A percentile compares a stretch with the other conserved stretches of the same genome.
phyloP scores from a whole-genome alignment of 2,113 vertebrate genomes.

The Forbesichthys agassizii region DNA sequence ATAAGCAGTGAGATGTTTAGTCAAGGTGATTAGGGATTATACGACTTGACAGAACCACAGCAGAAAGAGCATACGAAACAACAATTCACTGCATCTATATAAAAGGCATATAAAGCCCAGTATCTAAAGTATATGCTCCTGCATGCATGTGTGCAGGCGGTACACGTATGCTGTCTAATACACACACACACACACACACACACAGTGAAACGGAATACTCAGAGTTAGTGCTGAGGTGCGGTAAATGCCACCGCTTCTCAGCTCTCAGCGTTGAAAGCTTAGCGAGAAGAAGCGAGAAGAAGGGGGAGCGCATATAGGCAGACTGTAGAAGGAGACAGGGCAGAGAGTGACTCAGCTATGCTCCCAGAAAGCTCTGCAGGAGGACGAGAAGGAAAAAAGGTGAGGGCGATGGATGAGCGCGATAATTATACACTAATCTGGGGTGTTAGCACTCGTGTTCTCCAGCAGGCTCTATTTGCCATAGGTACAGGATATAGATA shows the following conservation, averaged over 20 bases:
- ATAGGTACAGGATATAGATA: too few species aligned
- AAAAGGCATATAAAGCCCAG: not conserved
- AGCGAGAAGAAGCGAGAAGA: conserved; percentile 45
- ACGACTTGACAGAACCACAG: conserved; percentile 35
- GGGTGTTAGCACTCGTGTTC: conserved; percentile 2
- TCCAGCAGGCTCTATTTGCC: not conserved
- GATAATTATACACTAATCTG: not conserved
- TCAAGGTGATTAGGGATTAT: conserved; percentile 56
- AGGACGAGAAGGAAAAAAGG: conserved; percentile 8
- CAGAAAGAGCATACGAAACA: conserved; percentile 43
- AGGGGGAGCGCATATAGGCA: conserved; percentile 27
- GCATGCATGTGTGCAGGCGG: conserved; percentile 11
- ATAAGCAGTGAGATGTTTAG: conserved; percentile 15
- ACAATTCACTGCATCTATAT: conserved; percentile 16
- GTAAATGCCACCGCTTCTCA: conserved; percentile 55
- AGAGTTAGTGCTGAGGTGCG: conserved; percentile 28
- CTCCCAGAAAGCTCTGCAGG: conserved; percentile 32
- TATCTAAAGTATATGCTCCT: too few species aligned
- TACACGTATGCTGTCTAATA: conserved; percentile 19
- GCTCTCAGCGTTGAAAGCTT: conserved; percentile 35
- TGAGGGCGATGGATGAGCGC: conserved; percentile 18
- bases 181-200: conserved; percentile 3
- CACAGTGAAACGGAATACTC: not conserved
- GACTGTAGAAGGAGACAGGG: conserved; percentile 45
- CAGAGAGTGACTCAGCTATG: conserved; percentile 51